phyloP scores from a whole-genome alignment of 2,797 vertebrate species.

The Sebastes baramenuke region DNA sequence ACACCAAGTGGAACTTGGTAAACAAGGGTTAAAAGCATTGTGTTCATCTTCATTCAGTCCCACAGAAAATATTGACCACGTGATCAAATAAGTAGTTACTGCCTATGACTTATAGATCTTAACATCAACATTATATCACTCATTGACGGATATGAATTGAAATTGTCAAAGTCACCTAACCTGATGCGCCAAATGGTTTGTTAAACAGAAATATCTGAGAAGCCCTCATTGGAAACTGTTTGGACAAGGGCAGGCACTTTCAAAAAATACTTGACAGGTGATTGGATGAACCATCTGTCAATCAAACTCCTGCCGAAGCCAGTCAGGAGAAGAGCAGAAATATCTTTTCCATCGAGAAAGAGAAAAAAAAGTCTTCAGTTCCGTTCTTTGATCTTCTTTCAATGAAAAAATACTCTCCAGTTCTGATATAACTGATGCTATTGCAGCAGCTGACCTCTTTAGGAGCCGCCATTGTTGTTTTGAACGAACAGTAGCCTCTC shows the following conservation, averaged over 20 bases:
- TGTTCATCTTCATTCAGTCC: background rate
- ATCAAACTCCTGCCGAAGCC: background rate
- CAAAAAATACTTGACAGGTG: background rate
- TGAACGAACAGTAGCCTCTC: too few relatives aligned
- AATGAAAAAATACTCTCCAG: too few relatives aligned
- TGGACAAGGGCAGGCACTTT: too few relatives aligned
- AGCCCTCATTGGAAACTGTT: background rate
- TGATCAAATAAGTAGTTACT: background rate
- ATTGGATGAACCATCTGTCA: background rate
- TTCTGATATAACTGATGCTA: too few relatives aligned
- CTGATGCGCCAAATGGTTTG: background rate
- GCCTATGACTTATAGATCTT: background rate
- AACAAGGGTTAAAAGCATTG: background rate
- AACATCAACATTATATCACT: background rate
- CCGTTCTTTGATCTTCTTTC: too few relatives aligned
- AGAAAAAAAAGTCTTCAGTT: background rate
- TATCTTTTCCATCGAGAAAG: background rate
- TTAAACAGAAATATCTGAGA: background rate
- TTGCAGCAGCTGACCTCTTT: too few relatives aligned
- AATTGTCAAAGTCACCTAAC: conserved; percentile 3
- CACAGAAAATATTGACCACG: background rate
- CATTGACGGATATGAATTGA: conserved; percentile 13
- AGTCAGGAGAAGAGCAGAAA: background rate
- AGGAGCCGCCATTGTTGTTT: too few relatives aligned
- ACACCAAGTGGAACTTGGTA: background rate